Base-by-base conservation (phyloP, 2,888 invertebrate species). In the Torymus texanus region DNA sequence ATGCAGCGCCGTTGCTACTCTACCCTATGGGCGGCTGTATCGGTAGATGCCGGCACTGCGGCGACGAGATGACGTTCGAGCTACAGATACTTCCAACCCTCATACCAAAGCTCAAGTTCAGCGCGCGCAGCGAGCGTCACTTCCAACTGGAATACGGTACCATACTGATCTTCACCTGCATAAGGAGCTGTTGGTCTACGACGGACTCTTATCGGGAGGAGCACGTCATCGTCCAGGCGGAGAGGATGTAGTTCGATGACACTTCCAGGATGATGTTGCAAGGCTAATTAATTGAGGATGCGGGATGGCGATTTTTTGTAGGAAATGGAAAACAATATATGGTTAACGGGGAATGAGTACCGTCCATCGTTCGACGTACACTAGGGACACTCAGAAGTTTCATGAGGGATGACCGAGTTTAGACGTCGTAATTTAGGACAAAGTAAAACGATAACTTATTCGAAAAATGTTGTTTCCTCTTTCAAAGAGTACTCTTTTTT, bases 21-120 rank as follows among this genome's bases (percentile, higher is more conserved):
- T 93, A 95, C n/a, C 94, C 94, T 0, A 88, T 95, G 14, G 90
- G 90, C 90, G 86, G 92, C 88, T 83, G 91, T 73, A 75, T 87
- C 63, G 88, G 89, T 0, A 91, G 91, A 82, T 96, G 96, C 87
- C 89, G 91, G 65, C 92, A 96, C 86, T 97, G 96, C 87, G 94
- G 95, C 72, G 92, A 94, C 0, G 93, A 93, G 55, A 92, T 95
- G 83, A 91, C 93, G 29, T 97, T 96, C 88, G 97, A 97, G 90
- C 90, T 97, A 13, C 97, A 97, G 91, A 91, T 97, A 62, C 91
- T 97, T 68, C 96, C 97, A 0, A 95, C 95, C 2, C 91, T 97
- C 56, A 94, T 97, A 75, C 93, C 94, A 21, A 93, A 94, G 76
- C 91, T 97, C 55, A 91, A 91, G 72, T 89, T 96, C 67, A 84